These are phyloP conservation scores for Oophaga sylvatica DNA, from an alignment of 2,797 vertebrate genomes.

Conservation along the genomic window DNA sequence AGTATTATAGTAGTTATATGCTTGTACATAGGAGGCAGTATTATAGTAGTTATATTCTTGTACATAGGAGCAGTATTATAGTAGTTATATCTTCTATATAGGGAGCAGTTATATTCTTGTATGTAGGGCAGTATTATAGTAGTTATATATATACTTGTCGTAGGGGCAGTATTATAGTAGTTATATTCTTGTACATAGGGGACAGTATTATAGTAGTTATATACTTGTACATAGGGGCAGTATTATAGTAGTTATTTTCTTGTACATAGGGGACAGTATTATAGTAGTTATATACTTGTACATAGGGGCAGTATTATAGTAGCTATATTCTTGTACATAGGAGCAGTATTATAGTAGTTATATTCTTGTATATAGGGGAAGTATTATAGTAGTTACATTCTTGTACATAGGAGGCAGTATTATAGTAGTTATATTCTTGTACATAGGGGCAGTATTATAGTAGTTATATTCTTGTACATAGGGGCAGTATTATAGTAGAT, in stretches of 20 bases:
- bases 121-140: slow-evolving; percentile 9
- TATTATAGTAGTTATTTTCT: slow-evolving; percentile 21
- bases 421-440: too few species aligned
- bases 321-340: slow-evolving; percentile 12
- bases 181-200: slow-evolving; percentile 5
- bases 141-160: too few species aligned
- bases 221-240: too few species aligned
- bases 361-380: background rate
- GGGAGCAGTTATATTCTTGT: too few species aligned
- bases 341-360: slow-evolving; percentile 15
- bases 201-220: too few species aligned
- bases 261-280: background rate
- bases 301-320: slow-evolving; percentile 9
- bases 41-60: slow-evolving; percentile 13
- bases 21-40: background rate
- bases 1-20: slow-evolving; percentile 14
- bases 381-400: background rate
- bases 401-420: background rate
- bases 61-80: too few species aligned
- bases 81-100: slow-evolving; percentile 3
- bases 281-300: too few species aligned
- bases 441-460: slow-evolving; percentile 7
- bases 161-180: slow-evolving; percentile 11
- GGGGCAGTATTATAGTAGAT: slow-evolving; percentile 2
- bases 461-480: slow-evolving; percentile 16